Evolutionary conservation across 2,113 vertebrate species (phyloP).

Genomic region (Butorides virescens): DNA sequence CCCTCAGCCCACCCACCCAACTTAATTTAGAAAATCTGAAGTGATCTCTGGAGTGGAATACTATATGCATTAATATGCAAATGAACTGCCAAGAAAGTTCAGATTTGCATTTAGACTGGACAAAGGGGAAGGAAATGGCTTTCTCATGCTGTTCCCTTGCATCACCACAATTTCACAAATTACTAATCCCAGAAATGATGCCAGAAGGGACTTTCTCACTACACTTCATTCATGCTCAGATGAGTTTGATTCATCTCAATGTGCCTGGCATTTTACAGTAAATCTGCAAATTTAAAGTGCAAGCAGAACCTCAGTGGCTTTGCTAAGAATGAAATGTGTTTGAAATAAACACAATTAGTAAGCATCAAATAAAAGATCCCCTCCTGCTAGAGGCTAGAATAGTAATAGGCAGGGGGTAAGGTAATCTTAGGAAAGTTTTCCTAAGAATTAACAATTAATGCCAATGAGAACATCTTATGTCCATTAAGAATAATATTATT

Average conservation of each 20-base stretch:
- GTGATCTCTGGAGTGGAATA: conserved; percentile 75
- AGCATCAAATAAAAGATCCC: not conserved
- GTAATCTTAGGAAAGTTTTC: not conserved
- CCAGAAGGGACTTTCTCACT: conserved; percentile 61
- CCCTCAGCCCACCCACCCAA: conserved; percentile 58
- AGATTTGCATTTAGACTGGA: conserved; percentile 82
- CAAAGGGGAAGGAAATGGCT: conserved; percentile 70
- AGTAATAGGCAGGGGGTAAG: not conserved
- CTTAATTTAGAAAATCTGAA: conserved; percentile 74
- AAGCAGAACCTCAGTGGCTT: conserved; percentile 19
- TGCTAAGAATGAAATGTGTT: conserved; percentile 9
- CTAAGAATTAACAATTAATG: not conserved
- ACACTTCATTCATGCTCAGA: conserved; percentile 58
- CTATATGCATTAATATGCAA: conserved; percentile 73
- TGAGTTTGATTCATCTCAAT: conserved; percentile 65
- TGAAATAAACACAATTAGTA: conserved; percentile 59
- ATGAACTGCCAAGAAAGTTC: conserved; percentile 76
- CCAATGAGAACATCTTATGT: not conserved
- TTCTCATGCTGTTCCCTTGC: conserved; percentile 63
- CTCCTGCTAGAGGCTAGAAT: not conserved
- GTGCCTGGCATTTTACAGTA: conserved; percentile 49
- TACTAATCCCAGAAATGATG: conserved; percentile 70
- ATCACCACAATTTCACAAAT: conserved; percentile 70
- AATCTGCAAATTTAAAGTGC: conserved; percentile 43
- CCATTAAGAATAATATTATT: not conserved